Evolutionary conservation across 2,797 vertebrate genomes (phyloP).

Genomic region (Enteromius trimaculatus): DNA sequence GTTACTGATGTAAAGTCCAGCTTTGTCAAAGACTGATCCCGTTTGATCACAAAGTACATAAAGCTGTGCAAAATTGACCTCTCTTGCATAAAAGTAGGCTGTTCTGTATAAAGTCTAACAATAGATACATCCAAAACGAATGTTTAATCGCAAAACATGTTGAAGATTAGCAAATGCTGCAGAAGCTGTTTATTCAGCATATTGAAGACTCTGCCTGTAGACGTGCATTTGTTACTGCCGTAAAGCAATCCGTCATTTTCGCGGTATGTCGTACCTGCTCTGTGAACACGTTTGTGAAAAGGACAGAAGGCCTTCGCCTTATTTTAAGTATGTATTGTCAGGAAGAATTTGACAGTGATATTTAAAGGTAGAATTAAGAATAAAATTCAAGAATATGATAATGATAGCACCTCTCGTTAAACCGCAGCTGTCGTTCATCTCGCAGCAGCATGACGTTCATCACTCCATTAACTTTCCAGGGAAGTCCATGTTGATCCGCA

Average conservation of each 20-base stretch:
- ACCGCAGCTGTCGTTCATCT: slow-evolving; percentile 14
- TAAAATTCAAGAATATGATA: not conserved
- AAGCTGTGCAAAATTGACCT: too few species aligned
- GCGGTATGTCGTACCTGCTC: not conserved
- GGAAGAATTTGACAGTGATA: not conserved
- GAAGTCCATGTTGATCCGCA: slow-evolving; percentile 13
- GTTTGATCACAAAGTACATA: too few species aligned
- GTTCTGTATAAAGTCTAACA: not conserved
- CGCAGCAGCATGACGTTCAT: slow-evolving; percentile 39
- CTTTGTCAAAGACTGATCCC: not conserved
- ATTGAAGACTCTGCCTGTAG: not conserved
- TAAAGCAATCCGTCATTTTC: not conserved
- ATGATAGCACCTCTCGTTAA: slow-evolving; percentile 28
- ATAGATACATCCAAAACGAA: not conserved
- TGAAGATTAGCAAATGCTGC: not conserved
- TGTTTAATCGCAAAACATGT: not conserved
- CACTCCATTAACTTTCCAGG: not conserved
- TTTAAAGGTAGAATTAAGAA: not conserved
- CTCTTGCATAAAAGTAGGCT: too few species aligned
- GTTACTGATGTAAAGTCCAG: not conserved
- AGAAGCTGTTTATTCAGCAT: not conserved
- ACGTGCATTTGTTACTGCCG: not conserved
- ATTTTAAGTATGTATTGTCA: not conserved
- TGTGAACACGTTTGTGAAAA: not conserved
- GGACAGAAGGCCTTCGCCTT: not conserved